Conservation (phyloP, 2,888 invertebrate species). For the Calliopum simillimum region DNA sequence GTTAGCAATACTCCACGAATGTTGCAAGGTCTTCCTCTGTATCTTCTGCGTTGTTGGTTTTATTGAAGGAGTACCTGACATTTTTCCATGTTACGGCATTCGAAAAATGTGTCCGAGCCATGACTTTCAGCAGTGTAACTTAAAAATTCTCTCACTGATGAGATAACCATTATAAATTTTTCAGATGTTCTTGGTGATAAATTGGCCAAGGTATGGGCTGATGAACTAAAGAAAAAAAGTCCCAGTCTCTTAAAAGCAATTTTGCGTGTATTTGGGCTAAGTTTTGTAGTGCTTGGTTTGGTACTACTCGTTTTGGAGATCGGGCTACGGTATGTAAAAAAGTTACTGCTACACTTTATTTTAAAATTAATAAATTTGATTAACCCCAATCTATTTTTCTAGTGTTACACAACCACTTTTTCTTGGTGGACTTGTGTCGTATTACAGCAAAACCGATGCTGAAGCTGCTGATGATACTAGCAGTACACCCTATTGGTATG, state of each 20-base stretch:
- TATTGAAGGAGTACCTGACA: too few relatives aligned
- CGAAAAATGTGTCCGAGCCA: too few relatives aligned
- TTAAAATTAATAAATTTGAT: too few relatives aligned
- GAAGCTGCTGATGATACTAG: constrained; percentile 40
- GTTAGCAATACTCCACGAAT: too few relatives aligned
- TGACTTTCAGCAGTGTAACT: too few relatives aligned
- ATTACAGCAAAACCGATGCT: constrained; percentile 63
- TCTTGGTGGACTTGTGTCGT: constrained; percentile 74
- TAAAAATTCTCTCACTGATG: too few relatives aligned
- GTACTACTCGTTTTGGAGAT: constrained; percentile 72
- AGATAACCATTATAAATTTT: constrained; percentile 34
- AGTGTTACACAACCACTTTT: constrained; percentile 75
- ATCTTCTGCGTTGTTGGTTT: too few relatives aligned
- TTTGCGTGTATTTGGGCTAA: constrained; percentile 72
- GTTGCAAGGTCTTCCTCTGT: too few relatives aligned
- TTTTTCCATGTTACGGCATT: too few relatives aligned
- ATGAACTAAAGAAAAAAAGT: constrained; percentile 67
- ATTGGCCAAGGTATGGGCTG: constrained; percentile 72
- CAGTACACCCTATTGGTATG: constrained; percentile 82
- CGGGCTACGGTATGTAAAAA: constrained; percentile 69
- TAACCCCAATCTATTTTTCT: too few relatives aligned
- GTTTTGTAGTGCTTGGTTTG: constrained; percentile 71
- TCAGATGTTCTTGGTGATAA: constrained; percentile 70
- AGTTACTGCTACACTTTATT: too few relatives aligned
- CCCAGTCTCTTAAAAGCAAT: constrained; percentile 67